These are phyloP conservation scores for Dione vanillae DNA, from an alignment of 2,888 invertebrate genomes.

Conservation along the genomic window DNA sequence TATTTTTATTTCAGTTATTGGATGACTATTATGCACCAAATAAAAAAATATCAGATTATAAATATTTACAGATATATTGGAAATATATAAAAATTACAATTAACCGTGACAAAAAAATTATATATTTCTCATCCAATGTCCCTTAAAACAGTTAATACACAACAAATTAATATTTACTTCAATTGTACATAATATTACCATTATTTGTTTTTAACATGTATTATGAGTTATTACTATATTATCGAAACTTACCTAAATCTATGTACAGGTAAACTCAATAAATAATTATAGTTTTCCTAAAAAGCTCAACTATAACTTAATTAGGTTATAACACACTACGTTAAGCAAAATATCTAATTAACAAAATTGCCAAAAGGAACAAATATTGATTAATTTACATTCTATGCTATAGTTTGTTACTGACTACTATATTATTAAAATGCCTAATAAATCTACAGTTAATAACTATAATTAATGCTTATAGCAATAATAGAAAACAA, in stretches of 20 bases:
- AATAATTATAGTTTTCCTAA: background rate
- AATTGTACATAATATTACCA: background rate
- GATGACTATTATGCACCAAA: too few species aligned
- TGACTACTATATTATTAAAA: slow-evolving; percentile 2
- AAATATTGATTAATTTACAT: slow-evolving; percentile 10
- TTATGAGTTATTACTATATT: background rate
- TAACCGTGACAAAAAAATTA: background rate
- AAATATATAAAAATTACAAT: too few species aligned
- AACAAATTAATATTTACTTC: background rate
- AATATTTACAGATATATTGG: background rate
- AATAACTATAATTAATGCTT: slow-evolving; percentile 4
- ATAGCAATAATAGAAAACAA: slow-evolving; percentile 12
- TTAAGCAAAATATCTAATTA: background rate
- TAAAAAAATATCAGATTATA: too few species aligned
- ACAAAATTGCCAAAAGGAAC: slow-evolving; percentile 9
- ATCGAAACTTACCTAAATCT: background rate
- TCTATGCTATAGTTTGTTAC: slow-evolving; percentile 15
- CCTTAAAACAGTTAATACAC: background rate
- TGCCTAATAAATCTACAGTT: background rate
- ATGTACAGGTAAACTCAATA: background rate
- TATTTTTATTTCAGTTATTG: too few species aligned
- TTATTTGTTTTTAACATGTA: slow-evolving; percentile 12
- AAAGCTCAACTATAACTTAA: slow-evolving; percentile 8
- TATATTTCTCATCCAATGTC: background rate
- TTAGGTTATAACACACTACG: background rate